Percentiles rank a stretch among this genome's conserved stretches.
Evolutionary conservation across 2,797 vertebrate species (phyloP).

Genomic region (Enoplosus armatus): DNA sequence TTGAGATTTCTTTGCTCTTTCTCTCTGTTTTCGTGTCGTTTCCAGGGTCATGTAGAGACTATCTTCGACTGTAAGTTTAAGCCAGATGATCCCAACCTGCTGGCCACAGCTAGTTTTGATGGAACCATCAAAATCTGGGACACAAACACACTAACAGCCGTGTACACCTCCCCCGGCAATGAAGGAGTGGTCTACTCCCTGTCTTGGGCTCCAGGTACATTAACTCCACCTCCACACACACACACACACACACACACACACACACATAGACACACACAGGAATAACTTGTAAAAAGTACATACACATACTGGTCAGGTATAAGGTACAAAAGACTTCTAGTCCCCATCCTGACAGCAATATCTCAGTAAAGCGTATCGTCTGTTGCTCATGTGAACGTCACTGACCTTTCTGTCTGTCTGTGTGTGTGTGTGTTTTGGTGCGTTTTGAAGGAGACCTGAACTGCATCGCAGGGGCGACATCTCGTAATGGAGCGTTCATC

Average conservation of each 20-base stretch:
- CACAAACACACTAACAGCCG: slow-evolving; percentile 94
- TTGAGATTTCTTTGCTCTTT: neutral
- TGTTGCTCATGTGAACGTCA: neutral
- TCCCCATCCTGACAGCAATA: neutral
- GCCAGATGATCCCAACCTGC: slow-evolving; percentile 94
- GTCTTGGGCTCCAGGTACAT: slow-evolving; percentile 97
- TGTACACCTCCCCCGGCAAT: slow-evolving; percentile 96
- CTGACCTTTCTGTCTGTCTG: slow-evolving; percentile 26
- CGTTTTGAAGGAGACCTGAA: slow-evolving; percentile 91
- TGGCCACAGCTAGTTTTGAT: slow-evolving; percentile 98
- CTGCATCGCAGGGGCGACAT: slow-evolving; percentile 96
- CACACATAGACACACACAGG: neutral
- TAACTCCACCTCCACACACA: neutral
- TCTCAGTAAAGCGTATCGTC: neutral
- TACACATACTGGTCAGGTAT: neutral
- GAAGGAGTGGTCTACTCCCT: slow-evolving; percentile 98
- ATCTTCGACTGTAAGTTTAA: slow-evolving; percentile 99
- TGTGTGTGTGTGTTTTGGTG: slow-evolving; percentile 14
- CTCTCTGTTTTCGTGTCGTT: neutral
- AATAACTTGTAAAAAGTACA: no score
- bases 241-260: neutral
- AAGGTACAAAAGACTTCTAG: neutral
- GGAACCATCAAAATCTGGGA: slow-evolving; percentile 99
- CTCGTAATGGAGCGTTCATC: slow-evolving; percentile 95
- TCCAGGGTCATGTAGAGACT: slow-evolving; percentile 97